Conservation (phyloP, 2,888 invertebrate genomes). For the Lithophane semibrunnea region DNA sequence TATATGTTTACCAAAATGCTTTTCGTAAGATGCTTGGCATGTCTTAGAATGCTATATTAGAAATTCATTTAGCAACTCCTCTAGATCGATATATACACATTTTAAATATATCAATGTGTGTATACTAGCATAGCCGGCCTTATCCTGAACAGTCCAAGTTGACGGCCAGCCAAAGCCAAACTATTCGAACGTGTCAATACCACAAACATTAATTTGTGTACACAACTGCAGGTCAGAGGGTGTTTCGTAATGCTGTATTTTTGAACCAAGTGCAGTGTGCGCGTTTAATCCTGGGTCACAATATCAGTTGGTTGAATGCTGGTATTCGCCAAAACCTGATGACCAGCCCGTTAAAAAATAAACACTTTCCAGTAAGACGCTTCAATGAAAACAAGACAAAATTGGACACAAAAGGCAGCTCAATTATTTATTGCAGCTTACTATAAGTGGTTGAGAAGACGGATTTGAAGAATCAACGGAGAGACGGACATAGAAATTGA, state of each 20-base stretch:
- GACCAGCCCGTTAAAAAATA: not conserved
- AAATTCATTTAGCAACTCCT: not conserved
- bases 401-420: not conserved
- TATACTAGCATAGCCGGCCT: not conserved
- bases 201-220: conserved; percentile 16
- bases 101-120: not conserved
- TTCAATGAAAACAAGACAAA: not conserved
- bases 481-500: no score
- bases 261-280: not conserved
- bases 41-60: not conserved
- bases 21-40: not conserved
- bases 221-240: not conserved
- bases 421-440: no score
- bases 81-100: not conserved
- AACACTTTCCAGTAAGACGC: not conserved
- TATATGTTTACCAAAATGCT: not conserved
- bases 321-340: not conserved
- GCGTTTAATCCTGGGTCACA: not conserved
- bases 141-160: not conserved
- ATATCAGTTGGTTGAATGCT: not conserved
- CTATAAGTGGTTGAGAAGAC: no score
- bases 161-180: not conserved
- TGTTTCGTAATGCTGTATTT: not conserved
- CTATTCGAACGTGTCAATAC: conserved; percentile 16
- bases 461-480: no score